Percentiles rank a stretch among this genome's conserved stretches.
Conservation (phyloP, 2,888 invertebrate species). For the Adelphocoris suturalis region DNA sequence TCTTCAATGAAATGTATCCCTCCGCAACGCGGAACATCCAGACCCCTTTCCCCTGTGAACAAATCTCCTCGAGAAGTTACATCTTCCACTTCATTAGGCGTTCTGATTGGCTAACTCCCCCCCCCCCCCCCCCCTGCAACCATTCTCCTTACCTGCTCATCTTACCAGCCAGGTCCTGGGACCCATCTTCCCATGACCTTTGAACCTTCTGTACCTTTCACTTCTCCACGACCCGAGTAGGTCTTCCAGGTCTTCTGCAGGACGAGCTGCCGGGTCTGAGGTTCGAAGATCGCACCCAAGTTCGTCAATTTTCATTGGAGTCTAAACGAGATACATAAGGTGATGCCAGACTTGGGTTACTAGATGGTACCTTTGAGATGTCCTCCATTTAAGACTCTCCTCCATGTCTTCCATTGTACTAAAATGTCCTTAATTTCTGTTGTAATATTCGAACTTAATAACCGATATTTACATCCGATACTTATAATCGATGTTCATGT, state of each 20-base stretch:
- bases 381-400: no score
- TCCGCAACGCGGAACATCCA: neutral
- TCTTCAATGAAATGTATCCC: neutral
- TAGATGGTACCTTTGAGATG: no score
- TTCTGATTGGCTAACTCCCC: slow-evolving; percentile 25
- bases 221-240: slow-evolving; percentile 36
- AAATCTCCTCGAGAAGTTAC: neutral
- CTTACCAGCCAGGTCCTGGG: neutral
- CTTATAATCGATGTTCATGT: no score
- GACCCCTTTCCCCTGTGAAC: neutral
- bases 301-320: no score
- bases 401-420: no score
- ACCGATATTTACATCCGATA: no score
- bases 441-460: no score
- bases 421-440: no score
- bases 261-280: neutral
- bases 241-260: slow-evolving; percentile 18
- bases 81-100: slow-evolving; percentile 49
- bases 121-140: neutral
- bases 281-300: neutral
- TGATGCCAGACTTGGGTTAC: no score
- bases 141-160: no score
- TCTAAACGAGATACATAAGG: no score
- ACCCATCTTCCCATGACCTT: slow-evolving; percentile 63
- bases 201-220: slow-evolving; percentile 62